Evolutionary conservation across 2,888 invertebrate species (phyloP).

Genomic region (Sphaerophoria rueppellii): DNA sequence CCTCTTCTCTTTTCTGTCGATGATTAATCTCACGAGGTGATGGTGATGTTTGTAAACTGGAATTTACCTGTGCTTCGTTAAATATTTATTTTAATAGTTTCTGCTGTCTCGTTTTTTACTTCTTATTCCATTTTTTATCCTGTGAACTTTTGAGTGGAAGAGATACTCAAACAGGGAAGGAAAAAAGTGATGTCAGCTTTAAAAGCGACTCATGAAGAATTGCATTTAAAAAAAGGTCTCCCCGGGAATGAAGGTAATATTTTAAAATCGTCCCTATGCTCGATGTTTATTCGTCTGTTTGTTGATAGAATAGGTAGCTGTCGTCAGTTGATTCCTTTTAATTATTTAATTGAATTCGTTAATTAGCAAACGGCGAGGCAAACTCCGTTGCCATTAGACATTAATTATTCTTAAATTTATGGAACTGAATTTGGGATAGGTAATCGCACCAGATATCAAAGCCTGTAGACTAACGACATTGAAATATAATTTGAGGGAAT

Average conservation of each 20-base stretch:
- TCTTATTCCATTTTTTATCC: not conserved
- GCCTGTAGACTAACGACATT: no score
- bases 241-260: slow-evolving; percentile 12
- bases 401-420: no score
- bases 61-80: slow-evolving; percentile 51
- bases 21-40: slow-evolving; percentile 63
- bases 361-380: slow-evolving; percentile 41
- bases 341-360: slow-evolving; percentile 62
- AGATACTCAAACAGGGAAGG: not conserved
- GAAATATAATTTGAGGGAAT: no score
- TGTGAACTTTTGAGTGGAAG: not conserved
- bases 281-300: not conserved
- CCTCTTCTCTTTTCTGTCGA: slow-evolving; percentile 30
- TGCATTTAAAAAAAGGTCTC: slow-evolving; percentile 17
- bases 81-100: slow-evolving; percentile 7
- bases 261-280: not conserved
- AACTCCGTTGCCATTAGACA: not conserved
- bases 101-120: not conserved
- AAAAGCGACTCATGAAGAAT: slow-evolving; percentile 17
- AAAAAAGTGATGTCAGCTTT: slow-evolving; percentile 43
- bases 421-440: no score
- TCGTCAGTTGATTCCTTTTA: slow-evolving; percentile 36
- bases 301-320: slow-evolving; percentile 27
- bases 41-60: slow-evolving; percentile 57
- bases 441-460: no score